These are phyloP conservation scores for Aricia artaxerxes DNA, from an alignment of 2,888 invertebrate species.

Conservation along the genomic window DNA sequence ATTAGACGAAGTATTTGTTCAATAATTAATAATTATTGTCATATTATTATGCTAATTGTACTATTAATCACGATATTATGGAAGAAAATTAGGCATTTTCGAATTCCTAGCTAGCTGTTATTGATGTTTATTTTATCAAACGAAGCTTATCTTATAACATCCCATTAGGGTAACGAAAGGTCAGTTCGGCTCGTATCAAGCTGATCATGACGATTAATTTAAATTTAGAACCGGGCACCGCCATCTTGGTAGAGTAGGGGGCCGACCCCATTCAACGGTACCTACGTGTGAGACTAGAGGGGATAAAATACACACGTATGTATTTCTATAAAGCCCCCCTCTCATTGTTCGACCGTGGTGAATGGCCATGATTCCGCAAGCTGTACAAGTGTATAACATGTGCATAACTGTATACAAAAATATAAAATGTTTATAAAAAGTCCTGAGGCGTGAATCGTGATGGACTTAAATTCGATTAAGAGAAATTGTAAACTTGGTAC, in stretches of 20 bases:
- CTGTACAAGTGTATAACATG: background rate
- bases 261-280: background rate
- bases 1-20: too few species aligned
- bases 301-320: background rate
- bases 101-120: too few species aligned
- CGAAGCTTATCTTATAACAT: background rate
- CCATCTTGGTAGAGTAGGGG: background rate
- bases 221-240: background rate
- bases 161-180: too few species aligned
- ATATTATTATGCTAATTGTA: too few species aligned
- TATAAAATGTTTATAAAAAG: too few species aligned
- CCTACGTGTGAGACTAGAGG: background rate
- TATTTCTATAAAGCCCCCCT: background rate
- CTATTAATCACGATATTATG: too few species aligned
- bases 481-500: too few species aligned
- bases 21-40: too few species aligned
- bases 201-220: background rate
- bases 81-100: too few species aligned
- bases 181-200: background rate
- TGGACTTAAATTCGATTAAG: too few species aligned
- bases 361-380: background rate
- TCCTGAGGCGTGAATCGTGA: too few species aligned
- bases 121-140: background rate
- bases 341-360: background rate
- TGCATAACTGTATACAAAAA: too few species aligned